Evolutionary conservation across 2,888 invertebrate genomes (phyloP), one percentile per base, ranked within the genome.

Genomic region (Trilocha varians): DNA sequence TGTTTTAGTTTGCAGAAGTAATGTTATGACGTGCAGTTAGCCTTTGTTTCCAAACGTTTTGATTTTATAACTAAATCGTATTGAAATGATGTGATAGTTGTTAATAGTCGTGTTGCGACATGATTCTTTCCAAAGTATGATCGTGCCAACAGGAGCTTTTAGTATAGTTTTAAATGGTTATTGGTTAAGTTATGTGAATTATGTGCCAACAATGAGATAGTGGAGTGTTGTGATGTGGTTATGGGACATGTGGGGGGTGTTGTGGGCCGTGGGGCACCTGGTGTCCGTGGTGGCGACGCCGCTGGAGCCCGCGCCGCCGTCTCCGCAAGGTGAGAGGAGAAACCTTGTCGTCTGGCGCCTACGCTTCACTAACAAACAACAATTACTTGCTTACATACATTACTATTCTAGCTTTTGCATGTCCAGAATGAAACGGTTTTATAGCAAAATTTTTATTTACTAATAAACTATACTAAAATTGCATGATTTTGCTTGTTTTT

Each of bases 171-270:
- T 78, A 75, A 76, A 67, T 80, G 75, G 71, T 66, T 77, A 74
- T 80, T 69, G 66, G 75, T 78, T 84, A 80, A 75, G 82, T 82
- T 79, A 70, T 74, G 85, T 80, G 76, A 82, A 80, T 83, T 75
- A 79, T 78, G 83, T 85, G 83, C 79, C 79, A 83, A 85, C 80
- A 73, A 85, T 85, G 85, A 85, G 85, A 84, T 85, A 85, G 85
- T 85, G 84, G 64, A 73, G 82, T 84, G 83, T 69, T 79, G 85
- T 85, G 85, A 83, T 83, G 84, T 82, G 83, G 79, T 74, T 79
- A 75, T 79, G 85, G 84, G 80, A 84, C 78, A 76, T 85, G 80
- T 82, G 84, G 84, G 75, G 79, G 59, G 76, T 78, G 78, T 67
- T 84, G 67, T 82, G 79, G 83, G 70, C 66, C 61, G 65, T 76